Conservation (phyloP, 2,888 invertebrate genomes). For the Alitta virens region DNA sequence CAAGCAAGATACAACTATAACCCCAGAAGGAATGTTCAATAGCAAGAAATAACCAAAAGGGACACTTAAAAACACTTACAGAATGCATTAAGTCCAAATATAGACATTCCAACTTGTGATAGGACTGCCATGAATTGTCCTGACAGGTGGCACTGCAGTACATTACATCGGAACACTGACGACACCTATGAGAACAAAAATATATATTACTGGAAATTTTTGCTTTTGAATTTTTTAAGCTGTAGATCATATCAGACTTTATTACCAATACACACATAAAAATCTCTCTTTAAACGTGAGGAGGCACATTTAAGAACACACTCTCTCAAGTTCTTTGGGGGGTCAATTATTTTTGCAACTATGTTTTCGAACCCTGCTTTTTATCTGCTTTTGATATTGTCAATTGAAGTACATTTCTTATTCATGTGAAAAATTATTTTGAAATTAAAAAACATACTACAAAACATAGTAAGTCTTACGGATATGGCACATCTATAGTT, state of each 20-base stretch:
- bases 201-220: no score
- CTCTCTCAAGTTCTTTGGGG: no score
- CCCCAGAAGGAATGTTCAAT: neutral
- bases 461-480: neutral
- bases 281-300: no score
- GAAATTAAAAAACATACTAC: neutral
- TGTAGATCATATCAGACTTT: no score
- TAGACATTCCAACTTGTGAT: conserved; percentile 45
- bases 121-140: conserved; percentile 35
- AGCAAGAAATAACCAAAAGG: neutral
- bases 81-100: conserved; percentile 44
- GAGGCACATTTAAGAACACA: no score
- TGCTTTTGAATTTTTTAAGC: no score
- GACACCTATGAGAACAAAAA: conserved; percentile 35
- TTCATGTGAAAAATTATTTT: neutral
- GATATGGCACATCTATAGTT: no score
- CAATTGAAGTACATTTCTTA: neutral
- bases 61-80: conserved; percentile 32
- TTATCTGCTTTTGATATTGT: no score
- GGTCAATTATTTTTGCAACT: no score
- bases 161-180: conserved; percentile 36
- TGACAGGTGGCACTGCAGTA: conserved; percentile 43
- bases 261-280: no score
- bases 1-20: neutral
- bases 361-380: no score